Base-by-base conservation (phyloP, 2,113 vertebrate species). In the Gallinago undulata region DNA sequence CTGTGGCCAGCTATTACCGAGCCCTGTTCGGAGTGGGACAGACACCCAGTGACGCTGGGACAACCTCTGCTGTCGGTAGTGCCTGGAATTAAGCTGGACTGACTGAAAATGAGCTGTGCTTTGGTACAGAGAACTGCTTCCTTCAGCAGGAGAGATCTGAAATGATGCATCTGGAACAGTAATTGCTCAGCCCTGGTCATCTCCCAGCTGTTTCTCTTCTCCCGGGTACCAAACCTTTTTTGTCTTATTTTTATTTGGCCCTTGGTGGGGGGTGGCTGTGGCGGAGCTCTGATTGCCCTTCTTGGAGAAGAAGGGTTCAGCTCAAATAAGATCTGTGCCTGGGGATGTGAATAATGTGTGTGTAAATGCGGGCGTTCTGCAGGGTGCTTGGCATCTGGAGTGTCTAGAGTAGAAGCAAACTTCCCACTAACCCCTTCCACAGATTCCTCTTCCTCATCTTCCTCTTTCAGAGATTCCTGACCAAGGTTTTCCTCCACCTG, bases 141-240 rank as follows among this genome's bases (percentile, higher is more conserved):
- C 89, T 74, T 57, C 79, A 22, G 0, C 80, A 24, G 56, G 64
- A 59, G 80, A 81, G 79, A n/a, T 57, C 78, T 75, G 86, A 88
- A 91, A 35, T 16, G 55, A 50, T 30, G 47, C 70, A 22, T 77
- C 88, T 77, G 39, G 83, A 35, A 19, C 19, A 50, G 76, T 55
- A 80, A 86, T 56, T 62, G 89, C 89, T 90, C 33, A 16, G 63
- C 77, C 83, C 77, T 64, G n/a, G 57, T 64, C 25, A 8, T 83
- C 64, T 89, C 60, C 72, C 90, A 73, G 85, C 93, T 93, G 68
- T 10, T 93, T 62, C 77, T 90, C 10, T 66, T 90, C 83, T 95
- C 72, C 37, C 30, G 31, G 59, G 51, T 50, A 81, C 76, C 59
- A 25, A 57, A 79, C 47, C 48, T 53, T 35, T 72, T 68, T 59